Base-by-base conservation (phyloP, 2,113 vertebrate genomes). In the Scatophagus argus region DNA sequence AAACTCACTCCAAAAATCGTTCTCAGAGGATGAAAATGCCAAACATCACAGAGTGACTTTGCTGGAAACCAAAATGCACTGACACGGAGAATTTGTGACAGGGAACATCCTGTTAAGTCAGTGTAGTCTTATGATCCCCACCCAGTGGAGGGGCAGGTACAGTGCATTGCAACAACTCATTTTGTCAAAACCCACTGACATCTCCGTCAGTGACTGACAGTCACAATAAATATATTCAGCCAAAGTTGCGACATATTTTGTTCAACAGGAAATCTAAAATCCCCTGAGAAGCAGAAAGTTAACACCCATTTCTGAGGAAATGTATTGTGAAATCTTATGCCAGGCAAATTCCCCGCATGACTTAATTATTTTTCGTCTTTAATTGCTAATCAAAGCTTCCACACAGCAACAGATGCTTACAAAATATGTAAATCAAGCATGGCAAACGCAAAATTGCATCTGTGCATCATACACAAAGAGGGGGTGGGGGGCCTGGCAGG, bases 361-460 rank as follows among this genome's bases (percentile, higher is more conserved):
- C 59, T 79, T 19, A 51, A 41, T 73, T 55, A 64, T 64, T 70
- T 72, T 79, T 46, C 44, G 3, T 29, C n/a, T 72, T 65, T 77
- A 71, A 82, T 86, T 89, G 43, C 46, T 51, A 76, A 84, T 51
- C 56, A 73, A 74, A 81, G 43, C 64, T 17, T 54, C 31, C 67
- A 71, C 64, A 47, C 69, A 62, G 52, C 82, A 86, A 72, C 86
- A 82, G 81, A 91, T 86, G 86, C 77, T 73, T 44, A 32, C 27
- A 60, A 41, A 82, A 77, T 58, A 62, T 32, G 59, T 23, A 66
- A 88, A 88, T 1, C 44, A 74, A 39, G 56, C 56, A 16, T 51
- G 67, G 63, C n/a, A n/a, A 38, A 59, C 55, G 51, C 54, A 71
- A 78, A 77, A 77, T 61, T 73, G 78, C 67, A 77, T 79, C 55